Evolutionary conservation across 2,113 vertebrate genomes (phyloP), one percentile per base, ranked within the genome.

Genomic region (Tachycineta bicolor): DNA sequence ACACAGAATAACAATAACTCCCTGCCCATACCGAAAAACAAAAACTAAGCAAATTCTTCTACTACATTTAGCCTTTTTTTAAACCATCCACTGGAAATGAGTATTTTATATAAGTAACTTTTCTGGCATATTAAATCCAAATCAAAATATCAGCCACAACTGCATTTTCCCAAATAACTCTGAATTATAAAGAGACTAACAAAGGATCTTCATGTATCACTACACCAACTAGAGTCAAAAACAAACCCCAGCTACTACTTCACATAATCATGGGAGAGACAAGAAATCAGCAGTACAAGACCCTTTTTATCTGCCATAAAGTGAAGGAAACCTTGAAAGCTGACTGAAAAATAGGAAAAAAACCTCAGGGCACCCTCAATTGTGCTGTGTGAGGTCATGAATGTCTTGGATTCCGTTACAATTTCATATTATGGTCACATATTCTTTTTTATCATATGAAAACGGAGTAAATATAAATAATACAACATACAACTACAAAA

Each of bases 11-110:
- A 11, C 1, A 79, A 13, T 34, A 63, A 29, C 16, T 21, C 18
- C 37, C n/a, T 12, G 1, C 6, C 21, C 59, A 71, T 13, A 11
- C 25, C n/a, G 25, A 41, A 62, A n/a, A 69, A 0, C 39, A 46
- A 84, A 85, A 59, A 25, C 11, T 10, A n/a, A 18, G 67, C 5
- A 39, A 83, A 33, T 70, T 41, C 9, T 77, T 6, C 8, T 55
- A 19, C 8, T 17, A 18, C 6, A 28, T 44, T 49, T 37, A 52
- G 44, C 10, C n/a, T 13, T 23, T 29, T 12, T 84, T 47, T 63
- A 17, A 39, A 47, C 4, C 17, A 71, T 31, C 34, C 24, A 69
- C 29, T 74, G n/a, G 4, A 93, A 80, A 11, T 0, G 0, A 64
- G 2, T 34, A 23, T 47, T 77, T 77, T 24, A 33, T 22, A 23